A percentile compares a stretch with the other conserved stretches of the same genome.
Conservation (phyloP, 2,797 vertebrate genomes). For the Acanthiza pusilla region DNA sequence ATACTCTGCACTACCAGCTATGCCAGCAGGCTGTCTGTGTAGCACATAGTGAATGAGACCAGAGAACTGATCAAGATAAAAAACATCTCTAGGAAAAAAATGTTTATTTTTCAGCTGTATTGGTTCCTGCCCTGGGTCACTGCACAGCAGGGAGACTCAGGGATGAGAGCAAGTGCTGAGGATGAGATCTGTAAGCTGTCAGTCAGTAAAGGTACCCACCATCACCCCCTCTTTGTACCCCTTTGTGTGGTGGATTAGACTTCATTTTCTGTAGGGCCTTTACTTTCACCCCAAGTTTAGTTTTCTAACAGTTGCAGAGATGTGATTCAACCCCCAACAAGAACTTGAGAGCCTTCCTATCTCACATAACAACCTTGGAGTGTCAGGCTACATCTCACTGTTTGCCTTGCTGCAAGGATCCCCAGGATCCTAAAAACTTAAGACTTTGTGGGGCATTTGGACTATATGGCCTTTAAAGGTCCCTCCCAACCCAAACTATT, state of each 20-base stretch:
- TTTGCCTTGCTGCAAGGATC: background rate
- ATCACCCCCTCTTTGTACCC: background rate
- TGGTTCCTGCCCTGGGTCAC: conserved; percentile 26
- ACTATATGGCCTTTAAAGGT: background rate
- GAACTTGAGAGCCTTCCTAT: background rate
- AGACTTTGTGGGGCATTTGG: rapidly evolving
- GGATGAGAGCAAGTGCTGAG: background rate
- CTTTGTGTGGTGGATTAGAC: background rate
- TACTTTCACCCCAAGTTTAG: background rate
- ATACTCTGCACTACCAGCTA: background rate
- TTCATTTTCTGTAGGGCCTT: background rate
- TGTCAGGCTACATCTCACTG: background rate
- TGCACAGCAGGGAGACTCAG: background rate
- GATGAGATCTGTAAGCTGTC: background rate
- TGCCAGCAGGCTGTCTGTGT: background rate
- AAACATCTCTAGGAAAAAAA: background rate
- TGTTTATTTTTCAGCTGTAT: conserved; percentile 17
- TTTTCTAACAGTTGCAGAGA: background rate
- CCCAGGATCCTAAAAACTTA: background rate
- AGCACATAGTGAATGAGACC: background rate
- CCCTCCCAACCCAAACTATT: background rate
- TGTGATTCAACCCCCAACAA: background rate
- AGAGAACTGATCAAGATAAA: background rate
- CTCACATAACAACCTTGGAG: background rate
- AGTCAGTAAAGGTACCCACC: background rate